Conservation (phyloP, 2,113 vertebrate species). For the Forbesichthys agassizii region DNA sequence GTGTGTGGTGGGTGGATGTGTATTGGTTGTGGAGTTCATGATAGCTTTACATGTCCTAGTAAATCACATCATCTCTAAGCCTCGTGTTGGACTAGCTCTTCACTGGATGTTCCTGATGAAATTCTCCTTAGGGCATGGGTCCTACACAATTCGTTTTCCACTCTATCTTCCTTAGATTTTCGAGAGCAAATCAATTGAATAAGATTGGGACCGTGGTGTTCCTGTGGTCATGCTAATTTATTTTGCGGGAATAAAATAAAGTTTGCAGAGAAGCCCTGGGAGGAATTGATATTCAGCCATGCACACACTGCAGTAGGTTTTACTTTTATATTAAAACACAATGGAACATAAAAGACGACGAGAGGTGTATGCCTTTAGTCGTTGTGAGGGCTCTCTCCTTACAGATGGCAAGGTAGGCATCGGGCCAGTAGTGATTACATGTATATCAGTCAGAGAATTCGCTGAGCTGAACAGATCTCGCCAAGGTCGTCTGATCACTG, state of each 20-base stretch:
- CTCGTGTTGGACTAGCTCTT: constrained; percentile 37
- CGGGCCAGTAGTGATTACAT: constrained; percentile 49
- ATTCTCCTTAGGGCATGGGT: constrained; percentile 7
- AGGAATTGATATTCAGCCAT: constrained; percentile 30
- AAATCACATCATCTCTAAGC: constrained; percentile 40
- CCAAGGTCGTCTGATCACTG: constrained; percentile 61
- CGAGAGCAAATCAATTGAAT: constrained; percentile 13
- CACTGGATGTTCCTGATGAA: constrained; percentile 18
- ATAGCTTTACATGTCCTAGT: constrained; percentile 28
- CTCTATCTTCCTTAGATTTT: constrained; percentile 8
- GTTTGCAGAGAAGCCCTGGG: constrained; percentile 7
- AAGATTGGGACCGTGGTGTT: not conserved
- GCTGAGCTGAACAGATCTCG: constrained; percentile 55
- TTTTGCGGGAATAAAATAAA: constrained; percentile 14
- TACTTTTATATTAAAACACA: constrained; percentile 15
- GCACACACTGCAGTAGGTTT: constrained; percentile 14
- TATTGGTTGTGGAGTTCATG: constrained; percentile 24
- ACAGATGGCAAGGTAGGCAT: constrained; percentile 42
- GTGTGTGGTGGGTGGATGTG: not conserved
- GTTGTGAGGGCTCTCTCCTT: constrained; percentile 18
- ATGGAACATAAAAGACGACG: constrained; percentile 12
- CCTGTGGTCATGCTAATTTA: constrained; percentile 12
- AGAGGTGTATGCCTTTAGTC: constrained; percentile 12
- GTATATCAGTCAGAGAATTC: constrained; percentile 54
- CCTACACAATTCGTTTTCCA: constrained; percentile 7